These are phyloP conservation scores for Sebastes matsubarae DNA, from an alignment of 2,797 vertebrate species.

Conservation along the genomic window DNA sequence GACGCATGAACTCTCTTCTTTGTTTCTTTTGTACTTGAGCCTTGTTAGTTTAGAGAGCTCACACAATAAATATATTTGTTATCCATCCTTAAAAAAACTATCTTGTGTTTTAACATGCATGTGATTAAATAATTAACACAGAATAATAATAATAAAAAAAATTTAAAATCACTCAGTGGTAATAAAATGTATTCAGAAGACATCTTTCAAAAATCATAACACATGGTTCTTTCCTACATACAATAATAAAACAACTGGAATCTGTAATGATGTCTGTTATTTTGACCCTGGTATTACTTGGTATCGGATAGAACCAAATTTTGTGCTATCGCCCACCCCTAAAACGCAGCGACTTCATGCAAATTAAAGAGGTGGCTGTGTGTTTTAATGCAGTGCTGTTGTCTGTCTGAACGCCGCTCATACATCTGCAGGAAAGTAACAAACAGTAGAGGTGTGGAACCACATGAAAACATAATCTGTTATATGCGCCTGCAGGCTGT, in stretches of 20 bases:
- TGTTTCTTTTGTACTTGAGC: neutral
- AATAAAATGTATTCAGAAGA: neutral
- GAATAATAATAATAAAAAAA: neutral
- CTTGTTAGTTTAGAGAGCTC: neutral
- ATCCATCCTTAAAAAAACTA: no score
- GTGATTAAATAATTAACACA: neutral
- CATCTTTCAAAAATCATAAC: neutral
- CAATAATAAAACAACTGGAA: neutral
- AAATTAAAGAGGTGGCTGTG: neutral
- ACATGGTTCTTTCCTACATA: neutral
- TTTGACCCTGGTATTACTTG: neutral
- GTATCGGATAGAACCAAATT: neutral
- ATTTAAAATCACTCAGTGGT: neutral
- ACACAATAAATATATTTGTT: neutral
- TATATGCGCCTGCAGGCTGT: neutral
- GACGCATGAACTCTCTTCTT: neutral
- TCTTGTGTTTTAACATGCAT: neutral
- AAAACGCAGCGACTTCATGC: neutral
- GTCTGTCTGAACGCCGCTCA: neutral
- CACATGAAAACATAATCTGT: neutral
- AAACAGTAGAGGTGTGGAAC: neutral
- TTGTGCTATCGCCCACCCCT: neutral
- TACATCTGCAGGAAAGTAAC: neutral
- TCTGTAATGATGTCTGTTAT: neutral
- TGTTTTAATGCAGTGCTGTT: neutral